Conservation (phyloP, 2,797 vertebrate genomes). For the Botia almorhae region DNA sequence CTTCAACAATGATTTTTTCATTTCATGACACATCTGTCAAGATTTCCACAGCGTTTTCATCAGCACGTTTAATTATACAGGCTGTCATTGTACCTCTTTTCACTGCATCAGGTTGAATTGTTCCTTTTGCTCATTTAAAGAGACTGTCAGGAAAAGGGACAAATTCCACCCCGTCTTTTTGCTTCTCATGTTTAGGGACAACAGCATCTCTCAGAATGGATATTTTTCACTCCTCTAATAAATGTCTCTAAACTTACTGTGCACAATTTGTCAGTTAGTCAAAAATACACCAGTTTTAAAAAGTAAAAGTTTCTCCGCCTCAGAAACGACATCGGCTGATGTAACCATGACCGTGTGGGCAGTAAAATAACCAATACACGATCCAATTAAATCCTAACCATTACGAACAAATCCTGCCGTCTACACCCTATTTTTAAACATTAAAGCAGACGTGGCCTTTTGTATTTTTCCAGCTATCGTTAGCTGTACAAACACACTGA, state of each 20-base stretch:
- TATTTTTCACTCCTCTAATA: neutral
- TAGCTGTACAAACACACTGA: too few species aligned
- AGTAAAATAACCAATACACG: too few species aligned
- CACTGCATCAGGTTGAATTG: slow-evolving; percentile 23
- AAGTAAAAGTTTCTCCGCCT: too few species aligned
- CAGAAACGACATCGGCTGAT: too few species aligned
- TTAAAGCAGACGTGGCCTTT: too few species aligned
- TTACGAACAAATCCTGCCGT: too few species aligned
- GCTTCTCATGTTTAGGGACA: slow-evolving; percentile 17
- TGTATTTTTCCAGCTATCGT: too few species aligned
- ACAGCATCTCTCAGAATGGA: neutral
- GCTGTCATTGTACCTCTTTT: slow-evolving; percentile 27
- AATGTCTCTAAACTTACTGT: neutral
- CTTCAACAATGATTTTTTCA: slow-evolving; percentile 1
- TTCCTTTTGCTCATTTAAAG: slow-evolving; percentile 30
- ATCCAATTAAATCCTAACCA: too few species aligned
- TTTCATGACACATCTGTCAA: slow-evolving; percentile 24
- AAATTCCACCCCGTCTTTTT: neutral
- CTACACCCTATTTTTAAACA: too few species aligned
- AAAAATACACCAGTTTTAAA: too few species aligned
- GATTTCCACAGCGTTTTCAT: slow-evolving; percentile 18
- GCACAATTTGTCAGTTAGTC: too few species aligned
- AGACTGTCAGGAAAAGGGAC: neutral
- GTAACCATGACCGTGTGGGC: too few species aligned
- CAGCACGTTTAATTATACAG: slow-evolving; percentile 30